Percentiles rank a stretch among this genome's conserved stretches.
These are phyloP conservation scores for Sphecodes monilicornis DNA, from an alignment of 2,888 invertebrate species.

Conservation along the genomic window DNA sequence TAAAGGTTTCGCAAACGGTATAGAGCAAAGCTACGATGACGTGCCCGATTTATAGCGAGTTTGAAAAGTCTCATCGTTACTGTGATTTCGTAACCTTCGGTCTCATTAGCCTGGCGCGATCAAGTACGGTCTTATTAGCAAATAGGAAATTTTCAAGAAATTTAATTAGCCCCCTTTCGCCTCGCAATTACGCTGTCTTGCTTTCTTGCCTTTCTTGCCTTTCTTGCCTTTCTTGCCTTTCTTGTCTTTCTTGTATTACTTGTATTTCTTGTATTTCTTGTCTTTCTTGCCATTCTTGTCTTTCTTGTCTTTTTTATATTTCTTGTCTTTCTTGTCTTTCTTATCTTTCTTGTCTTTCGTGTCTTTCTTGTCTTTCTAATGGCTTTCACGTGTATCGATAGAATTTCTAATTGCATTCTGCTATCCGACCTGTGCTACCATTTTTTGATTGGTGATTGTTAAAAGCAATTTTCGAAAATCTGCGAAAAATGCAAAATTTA, in stretches of 20 bases:
- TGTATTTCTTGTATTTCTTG: too few relatives aligned
- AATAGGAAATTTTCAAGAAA: slow-evolving; percentile 20
- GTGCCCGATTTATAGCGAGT: neutral
- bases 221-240: neutral
- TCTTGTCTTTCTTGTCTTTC: neutral
- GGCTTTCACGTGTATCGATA: neutral
- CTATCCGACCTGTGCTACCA: neutral
- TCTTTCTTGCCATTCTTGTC: neutral
- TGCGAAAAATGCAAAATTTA: too few relatives aligned
- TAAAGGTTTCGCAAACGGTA: neutral
- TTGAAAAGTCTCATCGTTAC: slow-evolving; percentile 5
- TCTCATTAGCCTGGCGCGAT: slow-evolving; percentile 14
- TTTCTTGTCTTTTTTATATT: too few relatives aligned
- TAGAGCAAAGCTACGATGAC: neutral
- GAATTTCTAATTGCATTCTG: neutral
- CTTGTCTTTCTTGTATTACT: neutral
- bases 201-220: neutral
- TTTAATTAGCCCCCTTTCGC: slow-evolving; percentile 21
- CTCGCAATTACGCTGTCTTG: slow-evolving; percentile 19
- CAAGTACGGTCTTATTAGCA: slow-evolving; percentile 13
- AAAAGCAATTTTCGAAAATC: too few relatives aligned
- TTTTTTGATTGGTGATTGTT: neutral
- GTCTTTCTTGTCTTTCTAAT: neutral
- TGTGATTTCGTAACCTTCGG: slow-evolving; percentile 16
- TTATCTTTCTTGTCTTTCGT: neutral